Evolutionary conservation across 1,140 invertebrate genomes (phyloP).

Genomic region (Physella acuta): DNA sequence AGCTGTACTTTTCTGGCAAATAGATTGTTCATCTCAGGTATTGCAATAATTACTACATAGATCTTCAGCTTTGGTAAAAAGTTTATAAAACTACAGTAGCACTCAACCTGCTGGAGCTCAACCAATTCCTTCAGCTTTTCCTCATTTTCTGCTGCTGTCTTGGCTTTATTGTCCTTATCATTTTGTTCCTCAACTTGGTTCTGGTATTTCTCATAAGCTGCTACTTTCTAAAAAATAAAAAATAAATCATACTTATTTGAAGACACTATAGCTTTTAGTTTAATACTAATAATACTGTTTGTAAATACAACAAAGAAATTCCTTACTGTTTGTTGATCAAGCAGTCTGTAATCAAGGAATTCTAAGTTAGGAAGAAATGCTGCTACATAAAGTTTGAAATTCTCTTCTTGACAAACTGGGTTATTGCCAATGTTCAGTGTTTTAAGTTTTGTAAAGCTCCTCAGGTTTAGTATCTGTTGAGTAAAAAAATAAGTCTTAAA

Average conservation of each 20-base stretch:
- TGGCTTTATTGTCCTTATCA: conserved; percentile 53
- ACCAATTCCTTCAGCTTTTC: no score
- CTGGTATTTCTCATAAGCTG: conserved; percentile 54
- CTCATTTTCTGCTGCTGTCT: conserved; percentile 40
- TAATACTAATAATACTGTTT: no score
- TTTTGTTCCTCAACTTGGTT: conserved; percentile 56
- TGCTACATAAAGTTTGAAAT: conserved; percentile 68
- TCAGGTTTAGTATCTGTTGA: conserved; percentile 75
- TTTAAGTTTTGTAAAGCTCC: conserved; percentile 72
- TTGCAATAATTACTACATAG: no score
- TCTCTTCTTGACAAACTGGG: conserved; percentile 67
- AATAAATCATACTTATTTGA: background rate
- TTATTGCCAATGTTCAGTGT: conserved; percentile 81
- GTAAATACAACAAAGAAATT: background rate
- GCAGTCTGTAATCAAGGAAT: conserved; percentile 78
- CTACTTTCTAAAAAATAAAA: conserved; percentile 43
- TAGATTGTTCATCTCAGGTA: no score
- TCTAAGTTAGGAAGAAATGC: conserved; percentile 75
- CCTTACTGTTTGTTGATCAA: conserved; percentile 64
- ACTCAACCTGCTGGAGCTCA: no score
- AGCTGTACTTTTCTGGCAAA: no score
- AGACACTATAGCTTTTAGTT: background rate
- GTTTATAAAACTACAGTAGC: no score
- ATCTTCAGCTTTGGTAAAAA: no score
- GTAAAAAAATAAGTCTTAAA: no score